Conservation (phyloP, 2,113 vertebrate genomes). For the Numenius arquata region DNA sequence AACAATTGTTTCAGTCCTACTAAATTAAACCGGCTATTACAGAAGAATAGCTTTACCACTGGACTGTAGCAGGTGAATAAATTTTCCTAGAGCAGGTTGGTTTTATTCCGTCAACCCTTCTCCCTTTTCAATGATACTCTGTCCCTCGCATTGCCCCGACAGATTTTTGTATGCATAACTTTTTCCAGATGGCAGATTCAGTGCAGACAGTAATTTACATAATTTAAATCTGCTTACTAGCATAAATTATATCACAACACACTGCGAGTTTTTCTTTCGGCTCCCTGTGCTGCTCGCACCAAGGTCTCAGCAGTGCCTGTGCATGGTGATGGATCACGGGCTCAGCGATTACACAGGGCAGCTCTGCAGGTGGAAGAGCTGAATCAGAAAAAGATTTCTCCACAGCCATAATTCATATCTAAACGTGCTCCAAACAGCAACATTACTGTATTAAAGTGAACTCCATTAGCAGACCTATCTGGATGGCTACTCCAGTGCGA, state of each 20-base stretch:
- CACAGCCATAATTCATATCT: neutral
- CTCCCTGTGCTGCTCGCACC: neutral
- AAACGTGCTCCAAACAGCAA: neutral
- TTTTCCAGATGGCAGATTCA: constrained; percentile 52
- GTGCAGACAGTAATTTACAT: constrained; percentile 59
- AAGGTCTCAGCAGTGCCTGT: neutral
- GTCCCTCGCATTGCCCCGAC: neutral
- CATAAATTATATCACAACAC: constrained; percentile 12
- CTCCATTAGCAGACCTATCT: neutral
- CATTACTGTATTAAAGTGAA: neutral
- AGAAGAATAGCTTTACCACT: neutral
- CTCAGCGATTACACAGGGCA: neutral
- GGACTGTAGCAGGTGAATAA: neutral
- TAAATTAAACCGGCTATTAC: neutral
- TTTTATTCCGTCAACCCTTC: neutral
- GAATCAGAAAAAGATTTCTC: neutral
- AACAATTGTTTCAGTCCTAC: neutral
- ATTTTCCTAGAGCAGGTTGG: neutral
- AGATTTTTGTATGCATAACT: constrained; percentile 37
- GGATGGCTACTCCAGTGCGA: rapidly evolving
- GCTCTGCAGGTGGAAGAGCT: neutral
- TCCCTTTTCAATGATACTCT: neutral
- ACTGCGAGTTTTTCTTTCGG: neutral
- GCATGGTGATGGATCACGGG: neutral
- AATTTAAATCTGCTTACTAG: constrained; percentile 50